These are phyloP conservation scores for Stichopus horrens DNA, from an alignment of 53 echinoderm and acorn worm species.

Conservation along the genomic window DNA sequence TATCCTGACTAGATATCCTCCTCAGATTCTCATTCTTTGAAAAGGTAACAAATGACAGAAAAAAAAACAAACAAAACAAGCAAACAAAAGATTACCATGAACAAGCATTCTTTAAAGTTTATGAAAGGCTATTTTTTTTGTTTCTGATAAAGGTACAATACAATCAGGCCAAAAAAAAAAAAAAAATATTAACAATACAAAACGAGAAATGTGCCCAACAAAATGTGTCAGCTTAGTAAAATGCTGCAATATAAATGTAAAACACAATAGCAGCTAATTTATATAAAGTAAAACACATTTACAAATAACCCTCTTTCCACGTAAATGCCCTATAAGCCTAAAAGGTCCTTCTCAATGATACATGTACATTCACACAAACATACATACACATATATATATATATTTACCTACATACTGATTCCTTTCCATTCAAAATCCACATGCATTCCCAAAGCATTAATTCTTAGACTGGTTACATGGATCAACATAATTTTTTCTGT, in stretches of 20 bases:
- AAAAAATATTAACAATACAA: conserved; percentile 24
- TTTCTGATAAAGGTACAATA: conserved; percentile 28
- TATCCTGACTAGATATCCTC: too few relatives aligned
- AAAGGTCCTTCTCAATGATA: neutral
- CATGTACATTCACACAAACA: neutral
- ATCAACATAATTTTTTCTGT: neutral
- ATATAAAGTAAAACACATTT: conserved; percentile 41
- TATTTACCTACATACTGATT: neutral
- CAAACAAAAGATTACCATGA: conserved; percentile 9
- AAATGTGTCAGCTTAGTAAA: conserved; percentile 7
- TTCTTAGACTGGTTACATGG: neutral
- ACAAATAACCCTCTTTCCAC: conserved; percentile 11
- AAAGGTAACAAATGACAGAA: too few relatives aligned
- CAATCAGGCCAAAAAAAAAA: conserved; percentile 4
- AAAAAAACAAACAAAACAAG: too few relatives aligned
- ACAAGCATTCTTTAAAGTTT: conserved; percentile 9
- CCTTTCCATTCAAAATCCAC: neutral
- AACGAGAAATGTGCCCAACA: conserved; percentile 12
- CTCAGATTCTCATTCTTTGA: too few relatives aligned
- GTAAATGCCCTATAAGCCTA: conserved; percentile 1
- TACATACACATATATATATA: neutral
- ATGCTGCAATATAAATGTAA: conserved; percentile 27
- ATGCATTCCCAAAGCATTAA: neutral
- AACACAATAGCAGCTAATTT: conserved; percentile 39
- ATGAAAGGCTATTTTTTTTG: conserved; percentile 32